Base-by-base conservation (phyloP, 92 coral and sea anemone genomes). In the Porites rus region DNA sequence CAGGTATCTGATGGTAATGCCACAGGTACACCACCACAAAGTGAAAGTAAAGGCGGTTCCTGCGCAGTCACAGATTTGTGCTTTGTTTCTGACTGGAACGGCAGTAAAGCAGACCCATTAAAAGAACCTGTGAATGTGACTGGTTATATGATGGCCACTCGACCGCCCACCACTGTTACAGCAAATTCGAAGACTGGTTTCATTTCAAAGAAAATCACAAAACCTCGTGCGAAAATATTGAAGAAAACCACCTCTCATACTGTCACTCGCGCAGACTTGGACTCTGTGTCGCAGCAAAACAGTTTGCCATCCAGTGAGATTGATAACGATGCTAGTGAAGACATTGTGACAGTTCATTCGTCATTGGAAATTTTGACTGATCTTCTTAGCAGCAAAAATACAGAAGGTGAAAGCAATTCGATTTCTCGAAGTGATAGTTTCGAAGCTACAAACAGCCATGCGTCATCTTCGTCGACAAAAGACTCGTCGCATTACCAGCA, bases 61-160 rank as follows among this genome's bases (percentile, higher is more conserved):
- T 80, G 53, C 53, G 69, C 76, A 28, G 13, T 68, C 52, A 69
- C 85, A 16, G 46, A 68, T 22, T 28, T 66, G 53, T 13, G 52
- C 72, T 1, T 68, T 28, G 22, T 3, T 31, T 50, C 84, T 16
- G 65, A 38, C 31, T 52, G 75, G n/a, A 20, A 53, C 31, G 58
- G n/a, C 46, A 38, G 46, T 38, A 38, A 38, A 38, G 46, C 46
- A 4, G 46, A 38, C 6, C 46, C 46, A 4, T 38, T 4, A 0
- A 77, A 63, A 11, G 71, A 77, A 6, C 24, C 75, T 18, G 38
- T 24, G 19, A 66, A 22, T 51, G 21, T 53, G 51, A 66, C 52
- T 80, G 72, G 6, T 18, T 46, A 38, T 3, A 8, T 59, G 43
- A 18, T 8, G 81, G n/a, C 25, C 12, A 18, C 70, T 1, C 18